A percentile compares a stretch with the other conserved stretches of the same genome.
These are phyloP conservation scores for Pantherophis alleghaniensis DNA, from an alignment of 2,797 vertebrate genomes.

Conservation along the genomic window DNA sequence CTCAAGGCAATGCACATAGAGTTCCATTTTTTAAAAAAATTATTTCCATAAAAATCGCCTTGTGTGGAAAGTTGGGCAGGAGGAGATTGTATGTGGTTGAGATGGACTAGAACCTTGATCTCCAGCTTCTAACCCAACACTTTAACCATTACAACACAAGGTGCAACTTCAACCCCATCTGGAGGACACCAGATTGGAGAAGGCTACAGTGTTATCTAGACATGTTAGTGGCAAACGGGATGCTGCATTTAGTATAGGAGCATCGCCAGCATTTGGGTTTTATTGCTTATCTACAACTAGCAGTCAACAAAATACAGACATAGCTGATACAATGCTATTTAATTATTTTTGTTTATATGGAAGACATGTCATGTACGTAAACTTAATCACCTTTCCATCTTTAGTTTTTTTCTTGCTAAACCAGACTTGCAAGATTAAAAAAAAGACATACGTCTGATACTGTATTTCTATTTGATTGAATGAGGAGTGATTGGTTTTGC, in stretches of 20 bases:
- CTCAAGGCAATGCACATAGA: neutral
- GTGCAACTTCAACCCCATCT: neutral
- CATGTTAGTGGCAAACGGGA: neutral
- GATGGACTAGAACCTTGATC: neutral
- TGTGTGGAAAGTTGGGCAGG: neutral
- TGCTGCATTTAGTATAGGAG: neutral
- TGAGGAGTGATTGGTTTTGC: neutral
- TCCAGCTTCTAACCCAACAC: neutral
- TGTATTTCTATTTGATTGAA: neutral
- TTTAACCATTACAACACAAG: neutral
- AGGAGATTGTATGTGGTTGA: neutral
- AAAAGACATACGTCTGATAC: neutral
- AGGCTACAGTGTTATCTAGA: neutral
- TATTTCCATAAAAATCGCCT: neutral
- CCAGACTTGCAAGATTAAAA: neutral
- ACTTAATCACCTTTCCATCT: neutral
- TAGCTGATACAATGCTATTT: neutral
- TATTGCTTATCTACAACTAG: neutral
- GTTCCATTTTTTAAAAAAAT: neutral
- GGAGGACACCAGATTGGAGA: neutral
- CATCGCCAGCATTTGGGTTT: neutral
- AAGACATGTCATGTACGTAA: neutral
- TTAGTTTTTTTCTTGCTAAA: constrained; percentile 2
- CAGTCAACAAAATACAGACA: neutral
- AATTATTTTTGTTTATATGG: neutral